Evolutionary conservation across 1,140 invertebrate species (phyloP).

Genomic region (Camponotus floridanus): DNA sequence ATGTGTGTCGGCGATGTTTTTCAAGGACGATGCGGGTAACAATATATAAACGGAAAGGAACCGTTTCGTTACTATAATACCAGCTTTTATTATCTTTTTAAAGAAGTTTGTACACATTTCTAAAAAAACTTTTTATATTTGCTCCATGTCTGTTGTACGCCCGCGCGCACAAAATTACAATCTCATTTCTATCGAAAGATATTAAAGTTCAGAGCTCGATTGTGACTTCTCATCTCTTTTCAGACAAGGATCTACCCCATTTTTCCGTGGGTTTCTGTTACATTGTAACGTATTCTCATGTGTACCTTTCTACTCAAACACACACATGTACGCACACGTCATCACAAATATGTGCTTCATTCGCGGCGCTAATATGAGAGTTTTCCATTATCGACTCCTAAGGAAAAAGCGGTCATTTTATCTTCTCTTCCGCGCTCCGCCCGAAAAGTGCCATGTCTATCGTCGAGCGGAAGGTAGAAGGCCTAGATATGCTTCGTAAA

Average conservation of each 20-base stretch:
- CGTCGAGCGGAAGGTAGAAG: not conserved
- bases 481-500: not conserved
- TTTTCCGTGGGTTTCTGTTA: conserved; percentile 6
- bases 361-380: conserved; percentile 4
- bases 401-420: not conserved
- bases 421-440: not conserved
- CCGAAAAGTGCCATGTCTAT: conserved; percentile 19
- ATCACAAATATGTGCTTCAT: conserved; percentile 18
- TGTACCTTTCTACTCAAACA: conserved; percentile 9
- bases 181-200: not conserved
- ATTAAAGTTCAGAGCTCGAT: not conserved
- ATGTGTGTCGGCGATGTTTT: not conserved
- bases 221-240: not conserved
- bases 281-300: conserved; percentile 13
- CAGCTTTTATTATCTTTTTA: not conserved
- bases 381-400: conserved; percentile 37
- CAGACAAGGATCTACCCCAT: not conserved
- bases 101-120: not conserved
- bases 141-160: not conserved
- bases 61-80: not conserved
- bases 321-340: not conserved
- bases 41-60: not conserved
- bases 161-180: not conserved
- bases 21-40: not conserved
- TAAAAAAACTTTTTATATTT: not conserved